Conservation (phyloP, 2,888 invertebrate species). For the Digitonthophagus gazella region DNA sequence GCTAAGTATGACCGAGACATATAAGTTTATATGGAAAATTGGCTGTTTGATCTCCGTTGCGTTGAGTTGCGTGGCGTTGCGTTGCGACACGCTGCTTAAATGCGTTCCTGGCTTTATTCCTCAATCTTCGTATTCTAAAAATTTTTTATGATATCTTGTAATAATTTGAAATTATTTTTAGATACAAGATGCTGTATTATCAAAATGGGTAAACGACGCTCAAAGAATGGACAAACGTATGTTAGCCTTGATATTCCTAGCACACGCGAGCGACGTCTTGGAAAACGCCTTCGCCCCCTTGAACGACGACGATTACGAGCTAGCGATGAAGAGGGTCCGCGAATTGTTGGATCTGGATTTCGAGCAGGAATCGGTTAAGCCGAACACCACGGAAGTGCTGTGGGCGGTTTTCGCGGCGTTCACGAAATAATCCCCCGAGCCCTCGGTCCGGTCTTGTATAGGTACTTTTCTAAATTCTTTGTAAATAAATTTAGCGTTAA, state of each 20-base stretch:
- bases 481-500: slow-evolving; percentile 26
- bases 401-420: slow-evolving; percentile 99
- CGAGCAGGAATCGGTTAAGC: slow-evolving; percentile 91
- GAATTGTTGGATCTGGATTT: slow-evolving; percentile 95
- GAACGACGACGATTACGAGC: slow-evolving; percentile 95
- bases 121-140: no score
- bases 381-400: slow-evolving; percentile 88
- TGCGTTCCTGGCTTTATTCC: no score
- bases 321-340: slow-evolving; percentile 96
- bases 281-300: slow-evolving; percentile 99
- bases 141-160: neutral
- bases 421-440: slow-evolving; percentile 77
- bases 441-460: slow-evolving; percentile 27
- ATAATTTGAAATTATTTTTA: slow-evolving; percentile 4
- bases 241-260: slow-evolving; percentile 89
- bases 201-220: slow-evolving; percentile 95
- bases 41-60: no score
- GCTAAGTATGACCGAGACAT: no score
- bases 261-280: slow-evolving; percentile 97
- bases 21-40: no score
- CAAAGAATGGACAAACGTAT: slow-evolving; percentile 96
- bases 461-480: slow-evolving; percentile 27
- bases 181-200: slow-evolving; percentile 88
- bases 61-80: no score
- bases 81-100: no score